Conservation (phyloP, 2,888 invertebrate species). For the Papilio gigon region DNA sequence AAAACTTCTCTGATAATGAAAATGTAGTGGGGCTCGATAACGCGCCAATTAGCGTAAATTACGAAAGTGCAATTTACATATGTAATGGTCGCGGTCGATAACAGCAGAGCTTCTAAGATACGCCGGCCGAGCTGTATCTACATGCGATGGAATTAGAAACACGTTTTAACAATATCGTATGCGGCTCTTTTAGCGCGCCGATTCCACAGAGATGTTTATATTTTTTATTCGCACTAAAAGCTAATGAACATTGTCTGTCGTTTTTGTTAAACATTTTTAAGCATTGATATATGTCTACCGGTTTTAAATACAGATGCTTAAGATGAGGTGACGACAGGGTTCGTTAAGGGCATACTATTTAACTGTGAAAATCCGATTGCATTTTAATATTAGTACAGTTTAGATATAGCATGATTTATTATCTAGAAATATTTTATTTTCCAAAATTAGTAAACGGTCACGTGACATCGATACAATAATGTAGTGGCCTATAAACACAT, state of each 20-base stretch:
- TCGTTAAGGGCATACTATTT: neutral
- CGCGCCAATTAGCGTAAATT: slow-evolving; percentile 38
- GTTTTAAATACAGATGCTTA: neutral
- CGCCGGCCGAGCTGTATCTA: slow-evolving; percentile 33
- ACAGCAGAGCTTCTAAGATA: slow-evolving; percentile 38
- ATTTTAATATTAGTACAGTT: no score
- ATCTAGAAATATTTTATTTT: no score
- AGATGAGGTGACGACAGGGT: slow-evolving; percentile 12
- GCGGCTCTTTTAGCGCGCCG: slow-evolving; percentile 10
- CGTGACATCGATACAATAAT: no score
- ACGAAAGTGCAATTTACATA: slow-evolving; percentile 41
- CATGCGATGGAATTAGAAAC: slow-evolving; percentile 29
- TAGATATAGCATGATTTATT: no score
- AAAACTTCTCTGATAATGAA: slow-evolving; percentile 32
- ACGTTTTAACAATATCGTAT: slow-evolving; percentile 26
- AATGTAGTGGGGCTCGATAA: slow-evolving; percentile 33
- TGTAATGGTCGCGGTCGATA: slow-evolving; percentile 40
- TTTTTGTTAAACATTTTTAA: slow-evolving; percentile 4
- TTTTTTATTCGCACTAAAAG: slow-evolving; percentile 16
- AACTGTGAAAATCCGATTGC: neutral
- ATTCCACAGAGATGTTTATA: slow-evolving; percentile 15
- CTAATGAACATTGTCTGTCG: slow-evolving; percentile 11
- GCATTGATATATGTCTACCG: neutral
- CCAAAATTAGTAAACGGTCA: no score
- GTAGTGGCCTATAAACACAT: no score